These are phyloP conservation scores for Dasyurus viverrinus DNA, from an alignment of 2,113 vertebrate genomes.

Conservation along the genomic window DNA sequence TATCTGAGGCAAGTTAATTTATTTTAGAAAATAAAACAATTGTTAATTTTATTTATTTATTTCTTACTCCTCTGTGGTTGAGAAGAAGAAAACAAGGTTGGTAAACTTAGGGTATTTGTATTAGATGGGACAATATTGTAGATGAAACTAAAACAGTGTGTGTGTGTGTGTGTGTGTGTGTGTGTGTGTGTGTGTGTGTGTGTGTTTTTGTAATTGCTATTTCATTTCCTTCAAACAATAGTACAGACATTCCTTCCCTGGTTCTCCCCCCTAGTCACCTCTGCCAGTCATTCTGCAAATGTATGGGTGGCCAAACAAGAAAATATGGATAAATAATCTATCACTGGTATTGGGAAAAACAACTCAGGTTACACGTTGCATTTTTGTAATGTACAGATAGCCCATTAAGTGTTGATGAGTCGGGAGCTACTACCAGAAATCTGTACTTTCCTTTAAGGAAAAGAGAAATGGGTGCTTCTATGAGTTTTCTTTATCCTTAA, in stretches of 20 bases:
- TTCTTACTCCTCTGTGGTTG: neutral
- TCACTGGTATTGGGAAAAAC: neutral
- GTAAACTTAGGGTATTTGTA: too few relatives aligned
- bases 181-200: too few relatives aligned
- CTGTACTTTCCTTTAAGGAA: neutral
- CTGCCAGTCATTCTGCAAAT: neutral
- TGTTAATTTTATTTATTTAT: constrained; percentile 34
- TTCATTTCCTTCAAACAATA: neutral
- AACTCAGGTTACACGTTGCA: neutral
- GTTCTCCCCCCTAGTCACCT: neutral
- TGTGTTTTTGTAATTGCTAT: neutral
- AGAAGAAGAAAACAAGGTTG: neutral
- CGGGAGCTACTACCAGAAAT: neutral
- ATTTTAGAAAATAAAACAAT: neutral
- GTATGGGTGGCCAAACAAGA: neutral
- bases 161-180: too few relatives aligned
- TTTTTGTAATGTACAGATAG: neutral
- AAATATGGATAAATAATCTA: neutral
- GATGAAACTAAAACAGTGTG: neutral
- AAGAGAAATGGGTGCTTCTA: neutral
- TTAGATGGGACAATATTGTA: constrained; percentile 1
- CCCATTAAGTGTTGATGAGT: neutral
- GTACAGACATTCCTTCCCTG: neutral
- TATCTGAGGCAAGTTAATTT: neutral
- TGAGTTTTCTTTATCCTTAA: neutral